These are phyloP conservation scores for Amphiprion percula DNA, from an alignment of 2,113 vertebrate species.

Conservation along the genomic window DNA sequence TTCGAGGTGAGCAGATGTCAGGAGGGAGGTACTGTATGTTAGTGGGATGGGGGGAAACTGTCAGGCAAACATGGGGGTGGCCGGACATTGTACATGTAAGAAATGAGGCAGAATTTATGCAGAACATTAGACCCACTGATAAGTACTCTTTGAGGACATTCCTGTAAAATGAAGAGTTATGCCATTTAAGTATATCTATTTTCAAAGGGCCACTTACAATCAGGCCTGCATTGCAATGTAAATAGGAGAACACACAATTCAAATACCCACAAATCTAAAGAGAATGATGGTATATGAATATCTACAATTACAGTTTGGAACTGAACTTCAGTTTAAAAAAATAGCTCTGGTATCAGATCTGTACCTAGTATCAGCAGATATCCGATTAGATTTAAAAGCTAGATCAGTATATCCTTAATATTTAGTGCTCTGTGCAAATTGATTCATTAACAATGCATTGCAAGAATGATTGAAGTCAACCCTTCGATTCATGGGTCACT, in stretches of 20 bases:
- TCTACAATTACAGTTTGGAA: not conserved
- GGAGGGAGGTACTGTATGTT: slow-evolving; percentile 42
- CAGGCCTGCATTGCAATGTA: slow-evolving; percentile 19
- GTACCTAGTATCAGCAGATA: not conserved
- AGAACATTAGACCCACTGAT: slow-evolving; percentile 33
- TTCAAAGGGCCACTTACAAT: slow-evolving; percentile 54
- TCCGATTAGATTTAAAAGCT: not conserved
- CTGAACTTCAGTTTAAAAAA: not conserved
- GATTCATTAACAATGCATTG: slow-evolving; percentile 16
- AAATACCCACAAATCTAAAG: not conserved
- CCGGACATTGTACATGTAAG: slow-evolving; percentile 22
- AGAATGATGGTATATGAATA: not conserved
- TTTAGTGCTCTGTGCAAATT: not conserved
- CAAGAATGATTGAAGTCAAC: slow-evolving; percentile 54
- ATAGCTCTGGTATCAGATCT: not conserved
- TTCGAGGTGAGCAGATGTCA: slow-evolving; percentile 54
- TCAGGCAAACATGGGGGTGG: slow-evolving; percentile 45
- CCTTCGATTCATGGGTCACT: slow-evolving; percentile 43
- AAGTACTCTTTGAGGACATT: slow-evolving; percentile 36
- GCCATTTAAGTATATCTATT: slow-evolving; percentile 3
- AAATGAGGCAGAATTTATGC: slow-evolving; percentile 30
- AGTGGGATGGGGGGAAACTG: slow-evolving; percentile 67
- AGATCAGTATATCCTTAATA: not conserved
- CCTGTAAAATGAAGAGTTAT: slow-evolving; percentile 59
- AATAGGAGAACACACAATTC: not conserved